Evolutionary conservation across 2,113 vertebrate species (phyloP).

Genomic region (Cavia porcellus): DNA sequence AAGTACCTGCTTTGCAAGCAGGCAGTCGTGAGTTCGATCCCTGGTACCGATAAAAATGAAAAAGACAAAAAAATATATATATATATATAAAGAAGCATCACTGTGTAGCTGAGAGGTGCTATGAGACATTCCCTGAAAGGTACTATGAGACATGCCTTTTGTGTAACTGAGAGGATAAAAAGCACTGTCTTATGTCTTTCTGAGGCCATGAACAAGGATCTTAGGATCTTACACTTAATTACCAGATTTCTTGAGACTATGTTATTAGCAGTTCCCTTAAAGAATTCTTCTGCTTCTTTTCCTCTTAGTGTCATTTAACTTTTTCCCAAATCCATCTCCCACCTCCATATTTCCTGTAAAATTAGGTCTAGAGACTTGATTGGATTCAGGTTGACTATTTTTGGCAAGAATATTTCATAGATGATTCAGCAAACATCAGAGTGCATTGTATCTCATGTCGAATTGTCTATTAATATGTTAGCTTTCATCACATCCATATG

Average conservation of each 20-base stretch:
- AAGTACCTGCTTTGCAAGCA: no score
- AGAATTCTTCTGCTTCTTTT: neutral
- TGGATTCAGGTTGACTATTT: neutral
- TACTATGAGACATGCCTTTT: neutral
- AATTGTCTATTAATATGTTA: neutral
- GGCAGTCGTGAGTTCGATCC: no score
- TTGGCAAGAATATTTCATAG: neutral
- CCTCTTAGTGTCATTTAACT: neutral
- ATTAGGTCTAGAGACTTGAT: neutral
- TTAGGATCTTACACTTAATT: neutral
- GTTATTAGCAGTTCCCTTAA: neutral
- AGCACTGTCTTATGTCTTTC: neutral
- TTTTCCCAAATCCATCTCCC: neutral
- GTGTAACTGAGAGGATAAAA: neutral
- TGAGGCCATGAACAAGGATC: neutral
- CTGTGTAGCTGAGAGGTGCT: no score
- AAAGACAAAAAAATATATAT: no score
- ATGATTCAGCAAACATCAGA: neutral
- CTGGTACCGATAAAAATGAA: no score
- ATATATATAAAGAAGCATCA: no score
- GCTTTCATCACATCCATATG: neutral
- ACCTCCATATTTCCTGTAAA: neutral
- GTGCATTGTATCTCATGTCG: neutral
- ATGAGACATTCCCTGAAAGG: no score
- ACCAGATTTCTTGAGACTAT: neutral